Evolutionary conservation across 2,113 vertebrate species (phyloP).

Genomic region (Thunnus maccoyii): DNA sequence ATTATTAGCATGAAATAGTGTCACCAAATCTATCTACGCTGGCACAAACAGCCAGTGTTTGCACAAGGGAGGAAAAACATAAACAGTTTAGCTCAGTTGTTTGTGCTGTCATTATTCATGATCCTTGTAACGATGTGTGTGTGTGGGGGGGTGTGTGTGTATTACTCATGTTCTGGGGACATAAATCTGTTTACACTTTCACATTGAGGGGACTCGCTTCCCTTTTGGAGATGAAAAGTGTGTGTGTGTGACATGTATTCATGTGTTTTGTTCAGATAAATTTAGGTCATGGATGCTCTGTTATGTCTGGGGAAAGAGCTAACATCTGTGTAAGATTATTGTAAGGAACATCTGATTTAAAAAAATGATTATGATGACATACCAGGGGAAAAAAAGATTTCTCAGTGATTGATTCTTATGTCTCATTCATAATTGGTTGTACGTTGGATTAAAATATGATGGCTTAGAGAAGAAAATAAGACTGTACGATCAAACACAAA

Average conservation of each 20-base stretch:
- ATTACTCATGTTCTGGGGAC: too few relatives aligned
- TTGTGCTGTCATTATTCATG: slow-evolving; percentile 34
- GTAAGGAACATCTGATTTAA: slow-evolving; percentile 57
- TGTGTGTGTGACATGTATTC: neutral
- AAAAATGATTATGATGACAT: slow-evolving; percentile 39
- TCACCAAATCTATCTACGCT: neutral
- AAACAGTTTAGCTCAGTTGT: slow-evolving; percentile 38
- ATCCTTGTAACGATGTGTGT: slow-evolving; percentile 1
- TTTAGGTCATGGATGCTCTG: slow-evolving; percentile 62
- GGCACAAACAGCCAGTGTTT: neutral
- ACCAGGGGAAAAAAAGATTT: neutral
- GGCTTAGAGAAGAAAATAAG: slow-evolving; percentile 19
- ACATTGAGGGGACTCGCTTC: too few relatives aligned
- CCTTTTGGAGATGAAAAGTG: too few relatives aligned
- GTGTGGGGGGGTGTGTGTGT: slow-evolving; percentile 14
- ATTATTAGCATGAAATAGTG: neutral
- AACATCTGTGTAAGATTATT: slow-evolving; percentile 58
- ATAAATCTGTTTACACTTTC: too few relatives aligned
- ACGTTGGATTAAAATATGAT: slow-evolving; percentile 37
- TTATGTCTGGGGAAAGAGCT: slow-evolving; percentile 43
- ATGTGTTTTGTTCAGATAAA: slow-evolving; percentile 38
- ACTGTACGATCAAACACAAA: slow-evolving; percentile 23
- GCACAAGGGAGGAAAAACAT: neutral
- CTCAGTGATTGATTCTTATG: slow-evolving; percentile 36
- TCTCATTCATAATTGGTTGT: slow-evolving; percentile 25